These are phyloP conservation scores for Cardiocondyla obscurior DNA, from an alignment of 1,140 invertebrate species.

Conservation along the genomic window DNA sequence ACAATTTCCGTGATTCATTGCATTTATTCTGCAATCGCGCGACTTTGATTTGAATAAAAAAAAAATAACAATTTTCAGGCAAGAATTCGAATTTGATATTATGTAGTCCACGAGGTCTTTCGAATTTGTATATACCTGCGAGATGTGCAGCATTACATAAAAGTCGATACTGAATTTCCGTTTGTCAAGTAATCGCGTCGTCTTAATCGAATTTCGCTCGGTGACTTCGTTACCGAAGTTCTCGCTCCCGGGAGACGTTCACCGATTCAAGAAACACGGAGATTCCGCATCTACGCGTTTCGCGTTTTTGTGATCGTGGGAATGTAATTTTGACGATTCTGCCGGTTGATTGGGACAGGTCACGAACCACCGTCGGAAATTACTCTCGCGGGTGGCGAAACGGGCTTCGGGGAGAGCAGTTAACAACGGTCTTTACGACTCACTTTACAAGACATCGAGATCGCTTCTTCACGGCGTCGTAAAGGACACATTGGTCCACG, in stretches of 20 bases:
- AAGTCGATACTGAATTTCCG: background rate
- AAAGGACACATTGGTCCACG: conserved; percentile 37
- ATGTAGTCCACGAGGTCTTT: background rate
- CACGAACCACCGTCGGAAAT: conserved; percentile 41
- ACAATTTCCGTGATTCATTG: background rate
- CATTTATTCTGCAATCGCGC: background rate
- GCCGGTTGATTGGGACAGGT: conserved; percentile 50
- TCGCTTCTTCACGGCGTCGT: background rate
- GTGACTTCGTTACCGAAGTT: conserved; percentile 21
- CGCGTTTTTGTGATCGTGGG: conserved; percentile 58
- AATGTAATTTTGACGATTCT: conserved; percentile 56
- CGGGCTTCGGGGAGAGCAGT: conserved; percentile 23
- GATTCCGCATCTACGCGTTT: conserved; percentile 6
- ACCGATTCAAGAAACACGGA: conserved; percentile 15
- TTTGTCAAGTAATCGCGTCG: background rate
- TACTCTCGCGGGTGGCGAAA: conserved; percentile 2
- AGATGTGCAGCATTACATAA: background rate
- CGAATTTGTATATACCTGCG: background rate
- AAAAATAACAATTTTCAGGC: background rate
- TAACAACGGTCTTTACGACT: conserved; percentile 56
- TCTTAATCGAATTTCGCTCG: background rate
- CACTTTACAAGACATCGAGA: conserved; percentile 55
- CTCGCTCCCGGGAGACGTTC: background rate
- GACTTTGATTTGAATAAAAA: background rate
- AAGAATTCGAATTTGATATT: background rate